Evolutionary conservation across 2,888 invertebrate genomes (phyloP).

Genomic region (Drosophila helvetica): DNA sequence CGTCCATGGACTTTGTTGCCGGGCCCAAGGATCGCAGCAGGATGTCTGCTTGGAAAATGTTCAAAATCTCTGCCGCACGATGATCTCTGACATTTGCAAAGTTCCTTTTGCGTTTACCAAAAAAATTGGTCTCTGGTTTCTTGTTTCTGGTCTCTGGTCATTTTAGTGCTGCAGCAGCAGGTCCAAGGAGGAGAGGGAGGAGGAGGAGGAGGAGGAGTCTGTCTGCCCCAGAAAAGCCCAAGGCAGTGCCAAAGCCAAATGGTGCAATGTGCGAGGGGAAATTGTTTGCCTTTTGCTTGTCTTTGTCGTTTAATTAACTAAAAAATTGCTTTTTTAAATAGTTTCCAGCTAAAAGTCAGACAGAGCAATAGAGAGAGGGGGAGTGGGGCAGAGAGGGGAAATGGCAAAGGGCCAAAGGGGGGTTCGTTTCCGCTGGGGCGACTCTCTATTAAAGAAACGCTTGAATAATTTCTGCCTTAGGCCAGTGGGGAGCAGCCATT

Average conservation of each 20-base stretch:
- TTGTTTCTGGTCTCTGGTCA: neutral
- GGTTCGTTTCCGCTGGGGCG: constrained; percentile 19
- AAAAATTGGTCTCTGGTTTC: neutral
- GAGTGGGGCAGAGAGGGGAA: constrained; percentile 1
- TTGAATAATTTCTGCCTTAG: constrained; percentile 68
- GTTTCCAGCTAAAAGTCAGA: constrained; percentile 51
- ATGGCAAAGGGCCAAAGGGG: neutral
- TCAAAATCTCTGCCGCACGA: neutral
- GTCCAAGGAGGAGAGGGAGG: neutral
- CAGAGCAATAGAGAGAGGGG: neutral
- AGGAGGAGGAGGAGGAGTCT: neutral
- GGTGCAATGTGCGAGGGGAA: constrained; percentile 42
- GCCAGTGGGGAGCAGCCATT: constrained; percentile 51
- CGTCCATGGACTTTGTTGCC: constrained; percentile 37
- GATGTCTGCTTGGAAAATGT: constrained; percentile 6
- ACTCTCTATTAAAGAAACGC: constrained; percentile 56
- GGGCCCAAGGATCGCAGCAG: constrained; percentile 43
- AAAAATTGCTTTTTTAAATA: constrained; percentile 75
- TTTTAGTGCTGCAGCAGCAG: constrained; percentile 9
- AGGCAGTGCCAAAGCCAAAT: constrained; percentile 36
- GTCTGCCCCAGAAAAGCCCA: constrained; percentile 17
- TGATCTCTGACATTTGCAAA: constrained; percentile 14
- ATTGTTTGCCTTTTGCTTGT: constrained; percentile 53
- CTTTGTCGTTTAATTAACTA: constrained; percentile 81
- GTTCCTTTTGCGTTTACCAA: neutral